Evolutionary conservation across 2,888 invertebrate species (phyloP), one percentile per base, ranked within the genome.

Genomic region (Cheilosia soror): DNA sequence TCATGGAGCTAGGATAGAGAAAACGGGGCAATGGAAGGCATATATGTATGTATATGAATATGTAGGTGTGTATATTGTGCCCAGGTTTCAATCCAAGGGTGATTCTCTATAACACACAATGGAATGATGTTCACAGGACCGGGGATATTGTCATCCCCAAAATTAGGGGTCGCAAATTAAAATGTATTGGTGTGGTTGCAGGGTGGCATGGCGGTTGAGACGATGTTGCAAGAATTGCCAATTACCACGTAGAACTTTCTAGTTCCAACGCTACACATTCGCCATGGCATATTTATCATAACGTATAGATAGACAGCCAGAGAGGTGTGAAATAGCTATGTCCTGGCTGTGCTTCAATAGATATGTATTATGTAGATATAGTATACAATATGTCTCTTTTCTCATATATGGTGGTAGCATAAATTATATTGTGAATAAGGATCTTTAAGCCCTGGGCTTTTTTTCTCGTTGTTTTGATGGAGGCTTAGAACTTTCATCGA

Each of bases 141-240:
- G n/a, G 65, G 40, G 13, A 49, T 72, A 72, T 66, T 66, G 72
- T 79, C 72, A 66, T 58, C 58, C 66, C 66, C 73, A 53, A 80
- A 68, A 66, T 80, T 73, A 73, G 73, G 80, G 73, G 66, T 73
- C 60, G 73, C 68, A 80, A 80, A 80, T 73, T 80, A 80, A 73
- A 80, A 73, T 73, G 68, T 73, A 80, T 73, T 80, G 73, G 80
- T 73, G 42, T 51, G 69, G 47, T 47, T 53, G 62, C 42, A 58
- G 42, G 20, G 60, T 31, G 68, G 27, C 37, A 51, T 31, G 58
- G 55, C 37, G 37, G 40, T 9, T 44, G 62, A 60, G 25, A n/a
- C 33, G 58, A 73, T 47, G 68, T 53, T 62, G 73, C 53, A 66
- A 62, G 80, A 80, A 80, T 80, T 80, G 80, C 73, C 66, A 80